Conservation (phyloP, 1,140 invertebrate species). For the Cydia amplana region DNA sequence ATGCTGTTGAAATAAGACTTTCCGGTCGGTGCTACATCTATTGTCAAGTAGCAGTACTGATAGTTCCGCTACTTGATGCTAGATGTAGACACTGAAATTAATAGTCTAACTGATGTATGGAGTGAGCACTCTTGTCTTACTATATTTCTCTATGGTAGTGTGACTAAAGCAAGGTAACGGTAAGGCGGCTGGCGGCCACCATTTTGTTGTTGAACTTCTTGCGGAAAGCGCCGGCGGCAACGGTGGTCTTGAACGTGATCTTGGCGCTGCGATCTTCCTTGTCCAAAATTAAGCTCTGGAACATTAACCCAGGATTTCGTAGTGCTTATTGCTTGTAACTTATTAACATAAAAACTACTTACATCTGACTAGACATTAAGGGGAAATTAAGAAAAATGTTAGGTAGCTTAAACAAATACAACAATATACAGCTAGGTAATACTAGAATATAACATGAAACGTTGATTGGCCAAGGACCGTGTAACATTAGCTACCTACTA, state of each 20-base stretch:
- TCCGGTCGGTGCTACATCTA: no score
- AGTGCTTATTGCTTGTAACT: not conserved
- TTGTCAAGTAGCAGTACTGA: no score
- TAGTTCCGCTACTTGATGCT: no score
- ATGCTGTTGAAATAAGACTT: no score
- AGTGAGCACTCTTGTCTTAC: no score
- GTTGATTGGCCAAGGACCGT: not conserved
- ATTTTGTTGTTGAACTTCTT: constrained; percentile 75
- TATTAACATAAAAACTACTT: not conserved
- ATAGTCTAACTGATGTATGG: no score
- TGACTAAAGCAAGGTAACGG: constrained; percentile 49
- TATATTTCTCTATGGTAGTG: no score
- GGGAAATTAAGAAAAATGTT: constrained; percentile 48
- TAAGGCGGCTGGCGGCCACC: constrained; percentile 68
- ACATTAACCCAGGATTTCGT: constrained; percentile 53
- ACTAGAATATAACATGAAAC: not conserved
- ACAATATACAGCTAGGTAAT: not conserved
- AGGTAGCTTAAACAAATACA: constrained; percentile 34
- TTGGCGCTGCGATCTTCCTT: constrained; percentile 66
- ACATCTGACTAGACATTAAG: not conserved
- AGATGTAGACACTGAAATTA: no score
- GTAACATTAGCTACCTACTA: not conserved
- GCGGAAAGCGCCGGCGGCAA: constrained; percentile 62
- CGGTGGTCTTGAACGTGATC: constrained; percentile 61
- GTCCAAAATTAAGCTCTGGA: constrained; percentile 71